phyloP scores from a whole-genome alignment of 2,888 invertebrate species.

The Cinara cedri region DNA sequence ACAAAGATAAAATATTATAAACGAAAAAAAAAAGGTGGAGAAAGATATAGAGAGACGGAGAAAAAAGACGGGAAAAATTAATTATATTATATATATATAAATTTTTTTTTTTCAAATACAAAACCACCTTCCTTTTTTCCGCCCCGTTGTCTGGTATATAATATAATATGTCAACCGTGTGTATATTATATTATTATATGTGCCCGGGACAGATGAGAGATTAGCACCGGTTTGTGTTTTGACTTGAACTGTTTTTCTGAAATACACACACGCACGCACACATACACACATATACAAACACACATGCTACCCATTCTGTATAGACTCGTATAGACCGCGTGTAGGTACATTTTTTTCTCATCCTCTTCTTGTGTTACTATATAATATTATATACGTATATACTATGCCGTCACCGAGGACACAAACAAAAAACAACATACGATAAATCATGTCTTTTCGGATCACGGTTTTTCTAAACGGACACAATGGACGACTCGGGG shows the following conservation, averaged over 20 bases:
- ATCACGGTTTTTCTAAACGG: conserved; percentile 31
- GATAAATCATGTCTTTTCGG: conserved; percentile 56
- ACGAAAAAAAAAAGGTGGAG: neutral
- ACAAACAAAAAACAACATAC: conserved; percentile 46
- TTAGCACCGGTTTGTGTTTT: conserved; percentile 57
- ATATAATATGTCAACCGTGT: conserved; percentile 27
- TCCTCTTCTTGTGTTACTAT: conserved; percentile 15
- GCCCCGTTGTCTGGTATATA: conserved; percentile 19
- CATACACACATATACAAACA: conserved; percentile 8
- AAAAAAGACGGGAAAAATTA: conserved; percentile 46
- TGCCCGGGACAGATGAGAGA: conserved; percentile 47
- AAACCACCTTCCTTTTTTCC: neutral
- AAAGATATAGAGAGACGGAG: neutral
- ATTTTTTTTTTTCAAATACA: neutral
- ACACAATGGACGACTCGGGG: conserved; percentile 43
- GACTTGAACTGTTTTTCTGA: conserved; percentile 48
- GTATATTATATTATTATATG: neutral
- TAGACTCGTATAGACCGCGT: conserved; percentile 25
- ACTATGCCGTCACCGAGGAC: conserved; percentile 3
- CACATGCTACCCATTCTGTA: conserved; percentile 36
- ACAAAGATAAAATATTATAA: neutral
- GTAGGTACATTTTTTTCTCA: conserved; percentile 41
- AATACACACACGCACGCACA: neutral
- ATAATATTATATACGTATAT: neutral
- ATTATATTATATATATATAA: conserved; percentile 32